These are phyloP conservation scores for Nibea coibor DNA, from an alignment of 2,113 vertebrate species.

Conservation along the genomic window DNA sequence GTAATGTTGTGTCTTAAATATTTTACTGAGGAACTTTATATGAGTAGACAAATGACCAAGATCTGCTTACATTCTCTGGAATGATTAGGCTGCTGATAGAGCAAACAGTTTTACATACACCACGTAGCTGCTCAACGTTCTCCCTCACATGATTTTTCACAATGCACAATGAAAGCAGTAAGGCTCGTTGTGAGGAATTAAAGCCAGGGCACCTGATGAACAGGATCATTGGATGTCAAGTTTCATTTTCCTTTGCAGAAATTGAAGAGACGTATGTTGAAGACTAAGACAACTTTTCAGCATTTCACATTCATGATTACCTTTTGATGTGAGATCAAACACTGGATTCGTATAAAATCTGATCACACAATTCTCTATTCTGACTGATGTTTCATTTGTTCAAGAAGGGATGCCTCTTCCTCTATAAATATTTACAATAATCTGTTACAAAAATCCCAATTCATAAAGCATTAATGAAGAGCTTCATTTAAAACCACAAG, in stretches of 20 bases:
- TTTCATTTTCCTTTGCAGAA: conserved; percentile 40
- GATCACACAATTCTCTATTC: conserved; percentile 62
- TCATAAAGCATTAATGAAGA: conserved; percentile 70
- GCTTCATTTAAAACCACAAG: conserved; percentile 66
- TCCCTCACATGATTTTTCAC: conserved; percentile 15
- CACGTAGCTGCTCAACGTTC: conserved; percentile 35
- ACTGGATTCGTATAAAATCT: conserved; percentile 23
- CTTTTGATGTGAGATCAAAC: conserved; percentile 62
- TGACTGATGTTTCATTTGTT: conserved; percentile 72
- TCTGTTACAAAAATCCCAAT: conserved; percentile 55
- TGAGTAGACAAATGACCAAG: conserved; percentile 15
- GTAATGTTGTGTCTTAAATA: conserved; percentile 7
- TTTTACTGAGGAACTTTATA: conserved; percentile 15
- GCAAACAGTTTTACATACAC: conserved; percentile 27
- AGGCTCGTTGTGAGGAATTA: conserved; percentile 68
- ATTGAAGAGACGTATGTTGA: conserved; percentile 24
- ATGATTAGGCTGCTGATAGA: conserved; percentile 33
- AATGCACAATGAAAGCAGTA: conserved; percentile 50
- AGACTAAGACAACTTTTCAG: conserved; percentile 39
- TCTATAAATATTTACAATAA: conserved; percentile 79
- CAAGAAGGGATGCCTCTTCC: conserved; percentile 60
- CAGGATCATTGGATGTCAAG: conserved; percentile 35
- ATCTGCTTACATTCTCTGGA: conserved; percentile 53
- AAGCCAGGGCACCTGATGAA: conserved; percentile 56
- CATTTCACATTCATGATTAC: conserved; percentile 65